These are phyloP conservation scores for Megalurothrips usitatus DNA, from an alignment of 2,888 invertebrate species.

Conservation along the genomic window DNA sequence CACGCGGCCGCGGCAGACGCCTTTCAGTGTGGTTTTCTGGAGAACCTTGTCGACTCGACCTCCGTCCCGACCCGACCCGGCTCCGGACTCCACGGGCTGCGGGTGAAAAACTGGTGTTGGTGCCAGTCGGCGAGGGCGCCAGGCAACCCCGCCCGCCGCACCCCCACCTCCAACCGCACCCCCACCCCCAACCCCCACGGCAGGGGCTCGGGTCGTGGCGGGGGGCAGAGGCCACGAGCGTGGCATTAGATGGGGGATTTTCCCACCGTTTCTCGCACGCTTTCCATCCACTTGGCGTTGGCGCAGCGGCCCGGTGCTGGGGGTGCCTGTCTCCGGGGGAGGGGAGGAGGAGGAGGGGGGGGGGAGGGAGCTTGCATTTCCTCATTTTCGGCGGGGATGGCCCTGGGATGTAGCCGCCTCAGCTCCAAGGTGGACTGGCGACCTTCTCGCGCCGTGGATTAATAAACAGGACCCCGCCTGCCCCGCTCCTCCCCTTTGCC, in stretches of 20 bases:
- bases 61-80: too few species aligned
- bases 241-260: background rate
- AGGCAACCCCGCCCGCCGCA: background rate
- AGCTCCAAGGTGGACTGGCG: too few species aligned
- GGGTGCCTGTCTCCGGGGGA: background rate
- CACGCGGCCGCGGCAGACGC: too few species aligned
- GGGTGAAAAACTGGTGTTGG: constrained; percentile 3
- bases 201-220: background rate
- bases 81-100: background rate
- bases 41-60: background rate
- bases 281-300: too few species aligned
- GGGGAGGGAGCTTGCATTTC: background rate
- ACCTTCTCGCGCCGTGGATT: too few species aligned
- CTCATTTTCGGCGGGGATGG: background rate
- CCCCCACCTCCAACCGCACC: background rate
- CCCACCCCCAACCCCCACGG: too few species aligned
- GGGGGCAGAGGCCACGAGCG: background rate
- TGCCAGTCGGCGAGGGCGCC: constrained; percentile 5
- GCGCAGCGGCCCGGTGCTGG: background rate
- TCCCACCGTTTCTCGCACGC: background rate
- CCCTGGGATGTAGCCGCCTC: too few species aligned
- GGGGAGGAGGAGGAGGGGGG: background rate
- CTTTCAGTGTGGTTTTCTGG: background rate
- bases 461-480: too few species aligned
- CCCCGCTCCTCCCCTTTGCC: too few species aligned